Evolutionary conservation across 2,113 vertebrate genomes (phyloP).

Genomic region (Chaenogobius annularis): DNA sequence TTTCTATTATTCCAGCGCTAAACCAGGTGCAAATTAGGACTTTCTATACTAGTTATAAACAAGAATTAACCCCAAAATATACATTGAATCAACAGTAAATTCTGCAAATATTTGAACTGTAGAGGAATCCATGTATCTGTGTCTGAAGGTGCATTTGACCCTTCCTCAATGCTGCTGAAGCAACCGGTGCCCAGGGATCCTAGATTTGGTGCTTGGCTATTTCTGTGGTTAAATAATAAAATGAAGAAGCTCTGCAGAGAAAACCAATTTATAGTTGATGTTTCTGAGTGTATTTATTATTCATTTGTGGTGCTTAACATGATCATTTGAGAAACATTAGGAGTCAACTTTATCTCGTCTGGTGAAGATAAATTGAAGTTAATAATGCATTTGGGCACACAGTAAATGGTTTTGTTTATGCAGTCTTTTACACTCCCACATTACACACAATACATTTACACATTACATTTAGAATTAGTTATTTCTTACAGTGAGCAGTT

Average conservation of each 20-base stretch:
- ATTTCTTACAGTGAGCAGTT: background rate
- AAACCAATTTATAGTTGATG: background rate
- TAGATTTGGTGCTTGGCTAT: background rate
- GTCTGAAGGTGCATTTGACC: background rate
- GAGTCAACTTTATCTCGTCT: background rate
- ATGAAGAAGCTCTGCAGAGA: background rate
- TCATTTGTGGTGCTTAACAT: background rate
- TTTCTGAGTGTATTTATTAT: background rate
- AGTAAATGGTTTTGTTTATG: constrained; percentile 21
- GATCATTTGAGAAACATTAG: background rate
- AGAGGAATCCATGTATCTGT: too few species aligned
- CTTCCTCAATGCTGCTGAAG: background rate
- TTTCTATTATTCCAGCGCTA: too few species aligned
- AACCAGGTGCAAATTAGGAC: too few species aligned
- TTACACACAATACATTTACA: constrained; percentile 36
- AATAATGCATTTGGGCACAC: constrained; percentile 8
- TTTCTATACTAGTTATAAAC: too few species aligned
- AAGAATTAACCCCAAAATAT: too few species aligned
- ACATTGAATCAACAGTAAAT: too few species aligned
- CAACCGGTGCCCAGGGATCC: background rate
- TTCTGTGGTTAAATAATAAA: background rate
- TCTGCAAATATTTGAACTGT: too few species aligned
- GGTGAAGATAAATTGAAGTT: constrained; percentile 7
- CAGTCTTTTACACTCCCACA: constrained; percentile 52
- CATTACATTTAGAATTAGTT: constrained; percentile 34